These are phyloP conservation scores for Lepidurus packardi DNA, from an alignment of 1,140 invertebrate species.

Conservation along the genomic window DNA sequence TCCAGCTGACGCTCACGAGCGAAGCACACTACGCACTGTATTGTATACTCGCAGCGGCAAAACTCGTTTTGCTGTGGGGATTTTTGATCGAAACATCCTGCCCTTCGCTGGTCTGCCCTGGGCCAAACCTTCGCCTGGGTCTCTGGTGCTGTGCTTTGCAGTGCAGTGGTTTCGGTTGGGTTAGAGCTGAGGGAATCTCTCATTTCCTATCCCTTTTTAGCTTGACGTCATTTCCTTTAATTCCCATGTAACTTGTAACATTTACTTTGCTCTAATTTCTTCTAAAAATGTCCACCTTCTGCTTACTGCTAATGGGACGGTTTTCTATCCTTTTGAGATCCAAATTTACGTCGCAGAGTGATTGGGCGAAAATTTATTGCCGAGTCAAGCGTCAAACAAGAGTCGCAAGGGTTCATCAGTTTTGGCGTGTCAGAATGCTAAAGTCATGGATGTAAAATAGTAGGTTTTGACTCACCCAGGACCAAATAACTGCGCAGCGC, in stretches of 20 bases:
- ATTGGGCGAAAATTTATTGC: no score
- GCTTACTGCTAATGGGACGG: no score
- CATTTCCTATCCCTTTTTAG: slow-evolving; percentile 2
- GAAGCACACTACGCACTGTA: not conserved
- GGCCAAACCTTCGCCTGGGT: slow-evolving; percentile 3
- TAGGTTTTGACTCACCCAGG: not conserved
- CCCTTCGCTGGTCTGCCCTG: slow-evolving; percentile 10
- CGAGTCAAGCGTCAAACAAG: not conserved
- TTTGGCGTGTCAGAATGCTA: not conserved
- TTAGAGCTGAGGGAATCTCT: not conserved
- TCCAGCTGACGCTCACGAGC: not conserved
- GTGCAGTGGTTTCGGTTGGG: not conserved
- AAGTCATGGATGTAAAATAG: not conserved
- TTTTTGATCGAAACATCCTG: slow-evolving; percentile 8
- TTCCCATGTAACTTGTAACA: not conserved
- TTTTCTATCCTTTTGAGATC: no score
- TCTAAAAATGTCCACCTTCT: no score
- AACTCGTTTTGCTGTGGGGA: not conserved
- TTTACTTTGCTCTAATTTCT: no score
- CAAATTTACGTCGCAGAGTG: no score
- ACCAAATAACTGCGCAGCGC: not conserved
- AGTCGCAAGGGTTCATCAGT: not conserved
- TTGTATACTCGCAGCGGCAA: not conserved
- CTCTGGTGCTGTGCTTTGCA: not conserved
- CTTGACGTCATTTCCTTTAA: slow-evolving; percentile 9